phyloP scores from a whole-genome alignment of 2,888 invertebrate species.

The Syritta pipiens region DNA sequence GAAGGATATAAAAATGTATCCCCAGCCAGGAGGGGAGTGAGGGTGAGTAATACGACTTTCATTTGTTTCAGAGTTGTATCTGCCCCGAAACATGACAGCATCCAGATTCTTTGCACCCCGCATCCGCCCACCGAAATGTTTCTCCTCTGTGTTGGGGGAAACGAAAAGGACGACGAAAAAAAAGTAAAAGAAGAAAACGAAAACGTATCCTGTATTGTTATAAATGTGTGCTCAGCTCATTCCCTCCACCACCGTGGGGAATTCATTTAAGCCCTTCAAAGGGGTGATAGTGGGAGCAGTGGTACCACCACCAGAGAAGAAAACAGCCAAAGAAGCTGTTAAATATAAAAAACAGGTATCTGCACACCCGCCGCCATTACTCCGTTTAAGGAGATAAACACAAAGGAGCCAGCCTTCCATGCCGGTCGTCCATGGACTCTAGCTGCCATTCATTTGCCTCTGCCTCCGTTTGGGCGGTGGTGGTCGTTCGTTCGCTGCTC shows the following conservation, averaged over 20 bases:
- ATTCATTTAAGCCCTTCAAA: slow-evolving; percentile 60
- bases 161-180: slow-evolving; percentile 1
- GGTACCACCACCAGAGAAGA: background rate
- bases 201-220: slow-evolving; percentile 50
- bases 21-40: slow-evolving; percentile 2
- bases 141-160: slow-evolving; percentile 6
- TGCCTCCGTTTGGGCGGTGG: slow-evolving; percentile 9
- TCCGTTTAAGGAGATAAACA: slow-evolving; percentile 60
- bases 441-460: slow-evolving; percentile 30
- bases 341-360: slow-evolving; percentile 39
- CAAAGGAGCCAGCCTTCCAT: slow-evolving; percentile 51
- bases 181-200: background rate
- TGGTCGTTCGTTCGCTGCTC: slow-evolving; percentile 4
- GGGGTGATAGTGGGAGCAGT: slow-evolving; percentile 32
- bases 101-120: slow-evolving; percentile 43
- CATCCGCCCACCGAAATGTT: background rate
- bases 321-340: slow-evolving; percentile 46
- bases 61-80: slow-evolving; percentile 59
- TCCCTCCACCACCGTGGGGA: slow-evolving; percentile 39
- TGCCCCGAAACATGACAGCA: slow-evolving; percentile 55
- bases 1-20: slow-evolving; percentile 41
- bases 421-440: slow-evolving; percentile 13
- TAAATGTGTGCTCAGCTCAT: slow-evolving; percentile 59
- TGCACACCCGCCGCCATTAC: slow-evolving; percentile 34
- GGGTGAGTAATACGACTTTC: slow-evolving; percentile 57